Evolutionary conservation across 2,888 invertebrate species (phyloP), one percentile per base, ranked within the genome.

Genomic region (Hemithea aestivaria): DNA sequence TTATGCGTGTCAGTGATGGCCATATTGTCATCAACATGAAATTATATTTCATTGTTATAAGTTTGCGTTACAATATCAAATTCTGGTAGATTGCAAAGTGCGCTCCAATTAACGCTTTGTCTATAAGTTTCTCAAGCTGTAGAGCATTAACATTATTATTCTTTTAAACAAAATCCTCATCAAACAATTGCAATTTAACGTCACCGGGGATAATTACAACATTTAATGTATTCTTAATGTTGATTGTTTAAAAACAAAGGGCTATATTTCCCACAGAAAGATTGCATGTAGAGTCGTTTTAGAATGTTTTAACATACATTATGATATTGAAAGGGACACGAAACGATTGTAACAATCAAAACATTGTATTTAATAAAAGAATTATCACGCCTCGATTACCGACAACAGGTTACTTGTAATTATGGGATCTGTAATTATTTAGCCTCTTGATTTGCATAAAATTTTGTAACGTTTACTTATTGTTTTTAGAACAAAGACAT

Each of bases 301-400:
- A 48, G 56, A 58, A 53, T 60, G 58, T 48, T 60, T 66, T 65
- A 63, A 64, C 70, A 75, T 76, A 72, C 53, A 74, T 77, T 74
- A 72, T 48, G 51, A 45, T 51, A 41, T 58, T 48, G 42, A 51
- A 50, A 46, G 39, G 43, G 51, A 28, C 34, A 35, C 47, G 44
- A 43, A 61, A 55, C 62, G 68, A 62, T 68, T 62, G 59, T 58
- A 65, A 77, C 68, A 76, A 79, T 80, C 79, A 78, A 73, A 80
- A 81, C 73, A 80, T 57, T 57, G 53, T 53, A 48, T 54, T 47
- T 45, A 52, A 27, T 10, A 27, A 43, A 47, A 39, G 29, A 49
- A 66, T 66, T 60, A 73, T 75, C 73, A 64, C 80, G 74, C 74
- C 62, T 66, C 70, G 68, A 64, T 73, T 66, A 54, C 50, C 61